phyloP scores from a whole-genome alignment of 2,113 vertebrate genomes.

The Bubo scandiacus region DNA sequence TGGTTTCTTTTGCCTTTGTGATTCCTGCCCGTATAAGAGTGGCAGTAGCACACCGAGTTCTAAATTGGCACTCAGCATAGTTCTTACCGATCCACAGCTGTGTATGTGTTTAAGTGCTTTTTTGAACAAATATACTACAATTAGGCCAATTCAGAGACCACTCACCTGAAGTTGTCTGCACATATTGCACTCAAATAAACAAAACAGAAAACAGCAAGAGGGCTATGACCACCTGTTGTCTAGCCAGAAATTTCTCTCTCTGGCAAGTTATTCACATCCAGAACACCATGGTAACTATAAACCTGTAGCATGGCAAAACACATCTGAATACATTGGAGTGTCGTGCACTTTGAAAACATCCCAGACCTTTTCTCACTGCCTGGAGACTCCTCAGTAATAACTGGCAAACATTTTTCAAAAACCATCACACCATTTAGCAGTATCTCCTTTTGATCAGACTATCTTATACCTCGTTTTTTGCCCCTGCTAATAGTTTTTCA shows the following conservation, averaged over 20 bases:
- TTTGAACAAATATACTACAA: slow-evolving; percentile 25
- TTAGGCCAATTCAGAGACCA: slow-evolving; percentile 23
- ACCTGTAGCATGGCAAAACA: background rate
- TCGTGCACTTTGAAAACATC: background rate
- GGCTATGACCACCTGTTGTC: background rate
- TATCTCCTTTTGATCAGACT: background rate
- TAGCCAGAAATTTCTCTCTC: slow-evolving; percentile 4
- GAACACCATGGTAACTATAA: background rate
- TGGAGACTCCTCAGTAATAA: background rate
- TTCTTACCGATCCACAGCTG: background rate
- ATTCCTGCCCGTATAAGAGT: background rate
- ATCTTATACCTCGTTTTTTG: background rate
- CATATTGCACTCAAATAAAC: background rate
- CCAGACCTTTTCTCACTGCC: background rate
- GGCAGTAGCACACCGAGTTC: background rate
- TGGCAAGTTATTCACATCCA: background rate
- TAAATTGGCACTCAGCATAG: background rate
- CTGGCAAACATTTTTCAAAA: background rate
- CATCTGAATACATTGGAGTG: background rate
- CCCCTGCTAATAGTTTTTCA: background rate
- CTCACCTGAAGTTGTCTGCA: background rate
- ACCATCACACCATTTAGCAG: background rate
- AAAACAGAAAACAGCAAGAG: background rate
- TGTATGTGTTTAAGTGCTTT: background rate
- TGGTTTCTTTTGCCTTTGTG: background rate